phyloP scores from a whole-genome alignment of 2,113 vertebrate genomes.

The Saccopteryx bilineata region DNA sequence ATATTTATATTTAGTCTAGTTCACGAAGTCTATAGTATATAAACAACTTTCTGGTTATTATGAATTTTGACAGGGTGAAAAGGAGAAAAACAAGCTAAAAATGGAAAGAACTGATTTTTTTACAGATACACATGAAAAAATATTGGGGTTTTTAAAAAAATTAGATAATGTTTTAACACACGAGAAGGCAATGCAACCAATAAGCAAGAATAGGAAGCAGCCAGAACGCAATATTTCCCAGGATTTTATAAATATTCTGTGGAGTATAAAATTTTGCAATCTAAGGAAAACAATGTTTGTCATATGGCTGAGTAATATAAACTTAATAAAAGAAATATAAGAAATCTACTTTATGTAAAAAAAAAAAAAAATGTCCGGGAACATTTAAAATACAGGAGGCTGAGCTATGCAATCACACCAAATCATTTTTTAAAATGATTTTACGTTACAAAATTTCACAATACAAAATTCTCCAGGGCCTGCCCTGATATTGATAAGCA shows the following conservation, averaged over 20 bases:
- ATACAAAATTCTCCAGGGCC: neutral
- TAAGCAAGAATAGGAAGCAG: neutral
- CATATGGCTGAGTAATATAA: neutral
- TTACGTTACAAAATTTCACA: no score
- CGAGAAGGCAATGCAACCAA: neutral
- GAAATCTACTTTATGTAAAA: neutral
- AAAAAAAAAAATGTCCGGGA: neutral
- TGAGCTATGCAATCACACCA: neutral
- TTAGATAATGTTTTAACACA: constrained; percentile 25
- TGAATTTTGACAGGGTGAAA: neutral
- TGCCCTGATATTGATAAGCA: neutral
- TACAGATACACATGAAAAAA: neutral
- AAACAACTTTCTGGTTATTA: neutral
- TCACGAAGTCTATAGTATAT: neutral
- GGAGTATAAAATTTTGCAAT: neutral
- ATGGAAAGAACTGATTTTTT: neutral
- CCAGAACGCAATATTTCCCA: neutral
- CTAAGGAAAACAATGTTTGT: neutral
- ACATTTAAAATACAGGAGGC: neutral
- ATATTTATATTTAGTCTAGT: constrained; percentile 5
- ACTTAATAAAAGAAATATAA: neutral
- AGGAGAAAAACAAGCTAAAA: neutral
- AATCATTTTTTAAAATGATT: neutral
- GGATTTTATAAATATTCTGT: neutral
- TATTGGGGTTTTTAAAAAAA: neutral